Evolutionary conservation across 2,113 vertebrate species (phyloP).

Genomic region (Sminthopsis crassicaudata): DNA sequence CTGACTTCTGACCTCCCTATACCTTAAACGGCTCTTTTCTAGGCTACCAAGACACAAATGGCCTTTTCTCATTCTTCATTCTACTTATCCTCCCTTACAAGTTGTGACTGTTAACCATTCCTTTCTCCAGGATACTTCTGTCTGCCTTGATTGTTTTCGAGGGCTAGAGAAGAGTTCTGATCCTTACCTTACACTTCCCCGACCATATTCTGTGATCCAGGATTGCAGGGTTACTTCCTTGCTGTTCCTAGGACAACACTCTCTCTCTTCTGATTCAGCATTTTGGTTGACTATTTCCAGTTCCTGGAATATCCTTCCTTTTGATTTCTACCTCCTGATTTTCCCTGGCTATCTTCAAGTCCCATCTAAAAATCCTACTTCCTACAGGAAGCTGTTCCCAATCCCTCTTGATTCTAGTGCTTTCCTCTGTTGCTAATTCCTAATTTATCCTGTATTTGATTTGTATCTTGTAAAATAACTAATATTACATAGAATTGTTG

Average conservation of each 20-base stretch:
- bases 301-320: not conserved
- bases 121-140: not conserved
- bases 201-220: not conserved
- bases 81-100: not conserved
- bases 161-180: not conserved
- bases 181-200: not conserved
- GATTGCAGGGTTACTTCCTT: not conserved
- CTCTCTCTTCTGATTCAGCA: not conserved
- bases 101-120: not conserved
- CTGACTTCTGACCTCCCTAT: not conserved
- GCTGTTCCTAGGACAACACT: not conserved
- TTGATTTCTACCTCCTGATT: not conserved
- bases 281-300: not conserved
- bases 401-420: not conserved
- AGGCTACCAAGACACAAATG: not conserved
- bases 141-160: not conserved
- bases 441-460: not conserved
- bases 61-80: not conserved
- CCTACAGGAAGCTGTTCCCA: not conserved
- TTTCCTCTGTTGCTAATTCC: not conserved
- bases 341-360: not conserved
- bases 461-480: not conserved
- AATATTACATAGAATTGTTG: not conserved
- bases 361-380: not conserved
- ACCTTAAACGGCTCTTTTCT: not conserved